Evolutionary conservation across 2,797 vertebrate species (phyloP), one percentile per base, ranked within the genome.

Genomic region (Sebastes matsubarae): DNA sequence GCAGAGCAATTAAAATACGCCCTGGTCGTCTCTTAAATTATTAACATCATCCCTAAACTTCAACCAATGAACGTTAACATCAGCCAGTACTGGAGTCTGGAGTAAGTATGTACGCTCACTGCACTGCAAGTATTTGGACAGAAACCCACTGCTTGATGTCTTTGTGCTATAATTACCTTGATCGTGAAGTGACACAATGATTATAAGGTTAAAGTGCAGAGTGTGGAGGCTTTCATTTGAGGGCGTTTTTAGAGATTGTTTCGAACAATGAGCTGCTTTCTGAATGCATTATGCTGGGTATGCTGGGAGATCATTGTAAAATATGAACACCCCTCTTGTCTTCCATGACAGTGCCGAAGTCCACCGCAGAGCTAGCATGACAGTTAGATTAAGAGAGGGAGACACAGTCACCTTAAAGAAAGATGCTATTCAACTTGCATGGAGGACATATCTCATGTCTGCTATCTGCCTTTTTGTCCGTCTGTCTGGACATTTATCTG

Each of bases 141-240:
- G 82, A 82, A 75, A 76, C 68, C 82, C 64, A 66, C 65, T 82
- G 81, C 86, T 89, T 86, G 75, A 92, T 81, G 73, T 85, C 46
- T 73, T 4, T 34, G 27, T 55, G 75, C 89, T 90, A 59, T 88
- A 89, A 90, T 91, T 92, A 89, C 82, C 32, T 68, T 72, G 68
- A 90, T 73, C 8, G 57, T 75, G 68, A 87, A 90, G 80, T 85
- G 90, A 90, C 85, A 83, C 63, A 46, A 73, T 85, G 83, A 89
- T 91, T 86, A 90, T 75, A 75, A 87, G 80, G 88, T 89, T 81
- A 88, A 89, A 86, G 88, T 85, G 84, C 85, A 83, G 75, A 84
- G 68, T 59, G 29, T 42, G 72, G 69, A 77, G 58, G 77, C 89
- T 87, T 83, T 91, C 59, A 82, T 89, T 86, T 78, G 52, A 71